These are phyloP conservation scores for Netelia melanura DNA, from an alignment of 2,888 invertebrate species.

Conservation along the genomic window DNA sequence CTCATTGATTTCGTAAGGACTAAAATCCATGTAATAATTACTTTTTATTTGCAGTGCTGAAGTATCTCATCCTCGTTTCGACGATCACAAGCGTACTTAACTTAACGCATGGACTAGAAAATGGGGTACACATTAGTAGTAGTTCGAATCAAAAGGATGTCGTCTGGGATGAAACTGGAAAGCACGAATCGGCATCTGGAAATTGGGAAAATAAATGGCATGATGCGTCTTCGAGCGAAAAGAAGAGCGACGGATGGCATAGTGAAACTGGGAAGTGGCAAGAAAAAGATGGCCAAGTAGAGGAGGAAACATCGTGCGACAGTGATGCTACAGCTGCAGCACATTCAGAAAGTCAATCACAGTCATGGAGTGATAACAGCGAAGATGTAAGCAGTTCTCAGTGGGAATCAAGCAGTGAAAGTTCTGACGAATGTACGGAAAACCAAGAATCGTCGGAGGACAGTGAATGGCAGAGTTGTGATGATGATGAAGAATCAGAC, in stretches of 20 bases:
- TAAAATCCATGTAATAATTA: slow-evolving; percentile 11
- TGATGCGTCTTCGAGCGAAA: neutral
- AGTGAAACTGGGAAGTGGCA: slow-evolving; percentile 13
- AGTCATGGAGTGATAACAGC: neutral
- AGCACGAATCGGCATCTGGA: slow-evolving; percentile 6
- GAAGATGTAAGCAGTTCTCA: neutral
- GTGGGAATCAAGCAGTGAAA: neutral
- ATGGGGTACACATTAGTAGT: neutral
- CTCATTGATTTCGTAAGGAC: neutral
- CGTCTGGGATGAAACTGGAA: slow-evolving; percentile 1
- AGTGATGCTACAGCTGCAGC: neutral
- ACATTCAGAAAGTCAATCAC: too few relatives aligned
- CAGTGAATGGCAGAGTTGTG: neutral
- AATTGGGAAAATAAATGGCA: slow-evolving; percentile 24
- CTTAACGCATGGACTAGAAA: neutral
- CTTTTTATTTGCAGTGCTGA: slow-evolving; percentile 54
- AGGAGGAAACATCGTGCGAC: neutral
- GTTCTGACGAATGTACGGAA: neutral
- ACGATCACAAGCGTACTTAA: slow-evolving; percentile 43
- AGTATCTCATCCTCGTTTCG: slow-evolving; percentile 32
- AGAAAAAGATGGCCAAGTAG: slow-evolving; percentile 13
- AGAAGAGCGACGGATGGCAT: slow-evolving; percentile 14
- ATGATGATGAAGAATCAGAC: neutral
- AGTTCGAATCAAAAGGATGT: neutral
- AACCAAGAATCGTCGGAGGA: too few relatives aligned